These are phyloP conservation scores for Danaus melanippus DNA, from an alignment of 1,140 invertebrate genomes.

Conservation along the genomic window DNA sequence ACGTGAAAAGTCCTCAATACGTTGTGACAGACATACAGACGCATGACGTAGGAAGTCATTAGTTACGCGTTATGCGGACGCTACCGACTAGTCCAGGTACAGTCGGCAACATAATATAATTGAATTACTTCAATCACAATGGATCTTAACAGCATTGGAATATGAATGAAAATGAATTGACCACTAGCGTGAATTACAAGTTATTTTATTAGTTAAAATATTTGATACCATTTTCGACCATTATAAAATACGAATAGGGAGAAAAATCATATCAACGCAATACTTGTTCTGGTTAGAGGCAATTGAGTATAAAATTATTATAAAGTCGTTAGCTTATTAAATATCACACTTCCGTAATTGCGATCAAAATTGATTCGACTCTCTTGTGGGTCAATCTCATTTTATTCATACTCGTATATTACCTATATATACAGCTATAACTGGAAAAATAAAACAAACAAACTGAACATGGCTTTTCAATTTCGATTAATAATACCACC, in stretches of 20 bases:
- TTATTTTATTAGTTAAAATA: too few species aligned
- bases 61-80: conserved; percentile 36
- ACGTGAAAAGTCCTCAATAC: conserved; percentile 33
- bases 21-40: conserved; percentile 44
- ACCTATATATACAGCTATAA: neutral
- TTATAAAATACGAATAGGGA: neutral
- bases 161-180: conserved; percentile 3
- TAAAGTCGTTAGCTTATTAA: conserved; percentile 13
- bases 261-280: neutral
- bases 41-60: conserved; percentile 43
- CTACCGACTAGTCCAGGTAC: conserved; percentile 27
- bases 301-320: conserved; percentile 20
- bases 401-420: too few species aligned
- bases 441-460: too few species aligned
- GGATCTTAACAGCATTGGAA: neutral
- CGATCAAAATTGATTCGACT: too few species aligned
- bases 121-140: conserved; percentile 4
- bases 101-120: conserved; percentile 15
- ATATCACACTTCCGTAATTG: neutral
- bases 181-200: too few species aligned
- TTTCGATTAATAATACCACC: too few species aligned
- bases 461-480: too few species aligned
- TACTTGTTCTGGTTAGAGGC: conserved; percentile 12
- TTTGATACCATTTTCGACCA: neutral
- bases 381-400: conserved; percentile 2